A percentile compares a stretch with the other conserved stretches of the same genome.
Evolutionary conservation across 2,113 vertebrate species (phyloP).

Genomic region (Amphiprion percula): DNA sequence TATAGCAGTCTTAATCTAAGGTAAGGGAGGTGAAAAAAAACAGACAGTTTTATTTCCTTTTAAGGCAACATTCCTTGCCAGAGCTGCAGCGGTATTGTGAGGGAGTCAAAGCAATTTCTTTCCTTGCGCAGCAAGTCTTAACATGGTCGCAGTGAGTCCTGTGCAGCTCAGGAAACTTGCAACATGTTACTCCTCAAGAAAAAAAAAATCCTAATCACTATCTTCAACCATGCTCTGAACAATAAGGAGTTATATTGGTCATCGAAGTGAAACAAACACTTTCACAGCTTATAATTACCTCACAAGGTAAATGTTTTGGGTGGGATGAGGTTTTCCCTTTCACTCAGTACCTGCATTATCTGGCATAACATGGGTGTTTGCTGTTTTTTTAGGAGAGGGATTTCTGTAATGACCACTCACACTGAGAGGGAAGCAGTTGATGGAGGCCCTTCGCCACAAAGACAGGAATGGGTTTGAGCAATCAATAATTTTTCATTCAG

Average conservation of each 20-base stretch:
- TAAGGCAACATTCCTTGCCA: constrained; percentile 47
- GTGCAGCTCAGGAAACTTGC: constrained; percentile 19
- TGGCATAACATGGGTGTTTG: background rate
- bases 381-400: background rate
- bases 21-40: background rate
- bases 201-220: constrained; percentile 9
- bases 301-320: constrained; percentile 2
- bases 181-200: constrained; percentile 12
- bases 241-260: background rate
- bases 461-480: background rate
- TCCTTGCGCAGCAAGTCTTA: constrained; percentile 66
- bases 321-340: background rate
- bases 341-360: background rate
- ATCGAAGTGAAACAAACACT: background rate
- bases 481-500: background rate
- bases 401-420: background rate
- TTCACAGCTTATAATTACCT: constrained; percentile 16
- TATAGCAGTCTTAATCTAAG: background rate
- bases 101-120: constrained; percentile 5
- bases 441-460: background rate
- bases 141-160: constrained; percentile 53
- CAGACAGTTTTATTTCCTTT: constrained; percentile 32
- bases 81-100: background rate
- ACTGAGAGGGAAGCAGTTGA: background rate
- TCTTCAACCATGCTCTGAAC: constrained; percentile 4